phyloP scores from a whole-genome alignment of 2,113 vertebrate species.

The Centropus unirufus region DNA sequence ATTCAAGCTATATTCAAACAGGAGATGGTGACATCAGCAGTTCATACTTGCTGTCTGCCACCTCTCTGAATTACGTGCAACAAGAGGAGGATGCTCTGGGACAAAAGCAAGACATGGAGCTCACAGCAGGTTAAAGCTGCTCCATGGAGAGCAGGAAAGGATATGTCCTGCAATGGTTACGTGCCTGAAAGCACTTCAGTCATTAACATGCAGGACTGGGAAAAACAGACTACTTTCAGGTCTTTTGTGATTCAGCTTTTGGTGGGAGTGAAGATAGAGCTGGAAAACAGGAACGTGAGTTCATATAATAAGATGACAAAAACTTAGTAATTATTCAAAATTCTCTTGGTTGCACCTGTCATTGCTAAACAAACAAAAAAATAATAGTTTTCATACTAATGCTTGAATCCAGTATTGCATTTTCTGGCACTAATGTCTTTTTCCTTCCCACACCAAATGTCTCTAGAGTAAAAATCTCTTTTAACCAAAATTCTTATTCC shows the following conservation, averaged over 20 bases:
- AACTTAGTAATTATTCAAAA: not conserved
- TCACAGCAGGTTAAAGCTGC: not conserved
- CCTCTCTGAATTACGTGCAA: too few species aligned
- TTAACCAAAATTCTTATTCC: not conserved
- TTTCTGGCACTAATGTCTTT: not conserved
- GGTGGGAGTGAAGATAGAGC: fast-evolving
- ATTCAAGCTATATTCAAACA: not conserved
- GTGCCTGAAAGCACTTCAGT: not conserved
- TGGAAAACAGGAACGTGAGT: not conserved
- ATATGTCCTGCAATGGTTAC: too few species aligned
- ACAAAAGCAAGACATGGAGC: not conserved
- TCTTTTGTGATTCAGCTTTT: not conserved
- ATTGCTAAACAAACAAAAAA: too few species aligned
- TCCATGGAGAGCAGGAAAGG: not conserved
- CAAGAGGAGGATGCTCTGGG: not conserved
- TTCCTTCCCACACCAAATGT: not conserved
- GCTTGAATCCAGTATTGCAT: not conserved
- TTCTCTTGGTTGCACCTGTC: not conserved
- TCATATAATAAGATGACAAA: not conserved
- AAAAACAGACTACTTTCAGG: not conserved
- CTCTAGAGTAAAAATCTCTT: not conserved
- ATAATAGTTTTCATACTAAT: not conserved
- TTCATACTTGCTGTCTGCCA: not conserved
- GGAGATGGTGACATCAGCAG: not conserved
- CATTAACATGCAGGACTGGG: not conserved